phyloP scores from a whole-genome alignment of 2,888 invertebrate species.

The Sympetrum striolatum region DNA sequence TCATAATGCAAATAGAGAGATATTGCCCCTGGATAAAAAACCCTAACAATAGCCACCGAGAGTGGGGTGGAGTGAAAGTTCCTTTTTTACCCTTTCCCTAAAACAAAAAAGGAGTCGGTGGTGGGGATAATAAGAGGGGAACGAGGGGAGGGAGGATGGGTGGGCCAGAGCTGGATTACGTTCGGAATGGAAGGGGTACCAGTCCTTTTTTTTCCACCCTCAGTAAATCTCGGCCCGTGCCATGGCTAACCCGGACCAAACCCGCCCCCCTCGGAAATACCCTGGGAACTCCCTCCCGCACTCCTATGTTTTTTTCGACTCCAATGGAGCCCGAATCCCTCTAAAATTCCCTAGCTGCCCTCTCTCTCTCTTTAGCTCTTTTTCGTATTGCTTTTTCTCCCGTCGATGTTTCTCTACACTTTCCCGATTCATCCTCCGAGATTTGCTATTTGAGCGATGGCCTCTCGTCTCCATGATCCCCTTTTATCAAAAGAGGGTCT shows the following conservation, averaged over 20 bases:
- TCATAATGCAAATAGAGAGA: neutral
- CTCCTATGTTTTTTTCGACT: neutral
- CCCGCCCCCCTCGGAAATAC: neutral
- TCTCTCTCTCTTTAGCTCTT: neutral
- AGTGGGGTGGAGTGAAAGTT: neutral
- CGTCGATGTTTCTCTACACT: neutral
- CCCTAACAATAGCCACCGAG: neutral
- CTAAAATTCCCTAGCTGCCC: neutral
- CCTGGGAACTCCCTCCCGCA: neutral
- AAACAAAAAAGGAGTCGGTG: neutral
- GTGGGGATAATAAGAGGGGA: neutral
- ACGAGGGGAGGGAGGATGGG: neutral
- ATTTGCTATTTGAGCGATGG: neutral
- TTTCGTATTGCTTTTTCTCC: neutral
- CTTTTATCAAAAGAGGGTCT: neutral
- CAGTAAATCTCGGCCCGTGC: neutral
- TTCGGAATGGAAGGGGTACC: neutral
- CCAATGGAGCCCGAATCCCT: neutral
- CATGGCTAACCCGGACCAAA: neutral
- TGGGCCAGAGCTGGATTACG: neutral
- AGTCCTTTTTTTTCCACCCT: neutral
- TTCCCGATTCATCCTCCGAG: neutral
- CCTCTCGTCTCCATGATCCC: neutral
- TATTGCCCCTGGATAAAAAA: neutral
- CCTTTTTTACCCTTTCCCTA: too few species aligned